Evolutionary conservation across 2,888 invertebrate species (phyloP).

Genomic region (Diarsia mendica): DNA sequence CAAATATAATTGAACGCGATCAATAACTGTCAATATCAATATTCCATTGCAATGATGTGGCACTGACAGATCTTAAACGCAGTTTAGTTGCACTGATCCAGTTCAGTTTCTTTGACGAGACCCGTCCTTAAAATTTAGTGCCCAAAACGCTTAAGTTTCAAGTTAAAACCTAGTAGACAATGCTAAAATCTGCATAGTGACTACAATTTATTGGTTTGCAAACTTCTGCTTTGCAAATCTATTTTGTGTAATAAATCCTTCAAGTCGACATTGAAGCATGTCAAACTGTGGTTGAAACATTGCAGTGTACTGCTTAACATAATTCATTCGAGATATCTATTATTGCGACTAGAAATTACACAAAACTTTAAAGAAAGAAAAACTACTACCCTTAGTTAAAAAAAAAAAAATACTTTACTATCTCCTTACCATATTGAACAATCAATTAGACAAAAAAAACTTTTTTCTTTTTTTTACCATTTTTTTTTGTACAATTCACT

Average conservation of each 20-base stretch:
- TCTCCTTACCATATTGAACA: too few species aligned
- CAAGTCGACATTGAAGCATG: slow-evolving; percentile 49
- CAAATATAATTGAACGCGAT: not conserved
- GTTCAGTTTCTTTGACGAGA: not conserved
- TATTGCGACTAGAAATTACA: slow-evolving; percentile 1
- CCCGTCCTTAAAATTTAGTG: not conserved
- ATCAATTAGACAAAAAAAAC: not conserved
- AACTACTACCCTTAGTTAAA: too few species aligned
- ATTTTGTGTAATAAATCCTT: slow-evolving; percentile 55
- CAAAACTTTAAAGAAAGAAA: not conserved
- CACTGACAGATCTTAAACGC: not conserved
- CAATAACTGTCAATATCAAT: not conserved
- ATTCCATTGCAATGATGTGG: not conserved
- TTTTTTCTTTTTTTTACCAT: too few species aligned
- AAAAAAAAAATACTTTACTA: not conserved
- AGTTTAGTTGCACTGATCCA: not conserved
- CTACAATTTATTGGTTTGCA: slow-evolving; percentile 48
- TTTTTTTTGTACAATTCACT: slow-evolving; percentile 14
- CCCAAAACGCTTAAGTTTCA: slow-evolving; percentile 13
- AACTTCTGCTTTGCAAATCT: slow-evolving; percentile 55
- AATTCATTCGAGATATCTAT: slow-evolving; percentile 30
- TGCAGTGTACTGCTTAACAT: slow-evolving; percentile 35
- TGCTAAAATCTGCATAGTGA: slow-evolving; percentile 41
- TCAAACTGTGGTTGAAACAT: slow-evolving; percentile 54
- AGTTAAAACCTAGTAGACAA: slow-evolving; percentile 38